Base-by-base conservation (phyloP, 1,140 invertebrate species). In the Amphibalanus amphitrite region DNA sequence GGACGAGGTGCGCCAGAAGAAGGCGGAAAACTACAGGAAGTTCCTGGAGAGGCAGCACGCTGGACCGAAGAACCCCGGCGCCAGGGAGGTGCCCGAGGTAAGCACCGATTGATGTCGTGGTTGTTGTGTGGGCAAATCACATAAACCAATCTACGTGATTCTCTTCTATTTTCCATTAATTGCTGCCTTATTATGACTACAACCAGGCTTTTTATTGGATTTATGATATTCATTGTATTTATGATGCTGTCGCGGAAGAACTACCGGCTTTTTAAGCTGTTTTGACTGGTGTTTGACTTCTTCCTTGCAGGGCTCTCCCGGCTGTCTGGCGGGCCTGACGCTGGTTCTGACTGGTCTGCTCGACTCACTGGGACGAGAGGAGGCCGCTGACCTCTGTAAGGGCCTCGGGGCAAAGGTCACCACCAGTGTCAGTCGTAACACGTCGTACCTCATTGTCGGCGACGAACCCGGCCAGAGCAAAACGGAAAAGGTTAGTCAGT, bases 301-400 rank as follows among this genome's bases (percentile, higher is more conserved):
- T n/a, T n/a, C n/a, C n/a, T 20, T 1, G 47, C 47, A 67, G 65
- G 65, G 65, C 17, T 20, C 65, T 3, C 65, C 65, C 6, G 83
- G 86, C 77, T 92, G 91, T 78, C 79, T 95, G 4, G 84, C 85
- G 70, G 88, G 89, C 70, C 79, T 90, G 73, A 89, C 86, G 30
- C 95, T 97, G 79, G 80, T 96, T 15, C 81, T 93, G 67, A 95
- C 92, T 72, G 94, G 94, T 28, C 89, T 95, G 8, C 81, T 94
- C 20, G 93, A 95, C 78, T 93, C 91, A 0, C 83, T 97, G 74
- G 91, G 94, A 77, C 83, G 89, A 38, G 89, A 93, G 40, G 91
- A 94, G 76, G 85, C 87, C 28, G 84, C 85, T 67, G 84, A 84
- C 28, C 79, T 93, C 20, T 87, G 95, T 30, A 86, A 86, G 72